phyloP scores from a whole-genome alignment of 2,888 invertebrate species.

The Xylota segnis region DNA sequence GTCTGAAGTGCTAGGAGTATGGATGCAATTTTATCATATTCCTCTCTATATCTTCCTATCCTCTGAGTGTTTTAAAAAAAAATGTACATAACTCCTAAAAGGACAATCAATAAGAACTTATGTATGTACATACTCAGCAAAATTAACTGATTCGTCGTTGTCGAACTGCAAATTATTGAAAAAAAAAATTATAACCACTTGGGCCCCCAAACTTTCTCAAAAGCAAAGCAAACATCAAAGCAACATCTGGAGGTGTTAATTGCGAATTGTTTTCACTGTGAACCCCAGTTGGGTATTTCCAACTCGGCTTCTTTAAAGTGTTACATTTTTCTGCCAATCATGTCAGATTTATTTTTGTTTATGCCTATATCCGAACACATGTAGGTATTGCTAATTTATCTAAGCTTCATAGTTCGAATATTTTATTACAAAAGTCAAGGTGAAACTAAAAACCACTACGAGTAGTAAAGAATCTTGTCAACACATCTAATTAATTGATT shows the following conservation, averaged over 20 bases:
- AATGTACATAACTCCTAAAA: too few species aligned
- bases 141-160: too few species aligned
- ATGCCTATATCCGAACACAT: neutral
- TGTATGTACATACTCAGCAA: too few species aligned
- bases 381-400: neutral
- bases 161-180: too few species aligned
- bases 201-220: neutral
- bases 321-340: conserved; percentile 1
- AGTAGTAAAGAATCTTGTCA: conserved; percentile 5
- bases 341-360: neutral
- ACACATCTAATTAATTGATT: conserved; percentile 17
- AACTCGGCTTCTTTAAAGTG: neutral
- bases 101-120: too few species aligned
- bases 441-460: neutral
- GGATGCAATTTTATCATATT: too few species aligned
- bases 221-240: neutral
- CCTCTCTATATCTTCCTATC: too few species aligned
- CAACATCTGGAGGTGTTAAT: neutral
- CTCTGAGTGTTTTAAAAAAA: too few species aligned
- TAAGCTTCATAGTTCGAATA: neutral
- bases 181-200: too few species aligned
- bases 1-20: too few species aligned
- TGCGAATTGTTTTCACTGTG: neutral
- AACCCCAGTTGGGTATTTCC: neutral
- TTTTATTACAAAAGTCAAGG: conserved; percentile 6